Conservation (phyloP, 1,140 invertebrate species). For the Drosophila littoralis region DNA sequence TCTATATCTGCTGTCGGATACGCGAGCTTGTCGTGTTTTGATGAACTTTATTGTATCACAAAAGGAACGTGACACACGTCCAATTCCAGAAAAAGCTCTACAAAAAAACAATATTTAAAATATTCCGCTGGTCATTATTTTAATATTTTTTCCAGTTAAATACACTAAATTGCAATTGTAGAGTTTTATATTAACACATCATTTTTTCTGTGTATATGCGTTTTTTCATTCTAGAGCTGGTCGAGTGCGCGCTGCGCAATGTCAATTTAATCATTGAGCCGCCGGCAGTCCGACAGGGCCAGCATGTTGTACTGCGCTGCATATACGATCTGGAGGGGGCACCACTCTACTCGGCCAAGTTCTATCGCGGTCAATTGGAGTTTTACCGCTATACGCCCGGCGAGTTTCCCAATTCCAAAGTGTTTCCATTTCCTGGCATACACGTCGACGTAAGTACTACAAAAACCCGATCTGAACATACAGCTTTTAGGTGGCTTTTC, state of each 20-base stretch:
- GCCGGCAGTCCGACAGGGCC: conserved; percentile 87
- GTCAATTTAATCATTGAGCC: conserved; percentile 86
- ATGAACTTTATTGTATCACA: too few relatives aligned
- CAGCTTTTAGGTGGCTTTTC: neutral
- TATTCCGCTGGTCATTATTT: conserved; percentile 38
- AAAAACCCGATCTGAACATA: neutral
- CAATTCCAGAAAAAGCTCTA: too few relatives aligned
- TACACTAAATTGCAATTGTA: conserved; percentile 57
- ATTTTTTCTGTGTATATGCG: conserved; percentile 23
- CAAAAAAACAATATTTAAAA: neutral
- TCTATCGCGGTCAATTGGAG: conserved; percentile 91
- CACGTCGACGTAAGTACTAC: conserved; percentile 90
- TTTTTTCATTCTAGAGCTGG: conserved; percentile 59
- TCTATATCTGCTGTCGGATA: too few relatives aligned
- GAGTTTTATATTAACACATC: conserved; percentile 42
- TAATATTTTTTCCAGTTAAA: conserved; percentile 61
- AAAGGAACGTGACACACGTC: too few relatives aligned
- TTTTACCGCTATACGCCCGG: conserved; percentile 91
- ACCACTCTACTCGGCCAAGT: conserved; percentile 91
- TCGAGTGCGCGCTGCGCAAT: conserved; percentile 84
- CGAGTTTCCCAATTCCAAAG: conserved; percentile 88
- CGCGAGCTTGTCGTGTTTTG: too few relatives aligned
- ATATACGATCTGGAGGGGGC: conserved; percentile 90
- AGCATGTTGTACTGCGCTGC: conserved; percentile 89
- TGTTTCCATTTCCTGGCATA: conserved; percentile 89